Base-by-base conservation (phyloP, 1,140 invertebrate genomes). In the Oncopeltus fasciatus region DNA sequence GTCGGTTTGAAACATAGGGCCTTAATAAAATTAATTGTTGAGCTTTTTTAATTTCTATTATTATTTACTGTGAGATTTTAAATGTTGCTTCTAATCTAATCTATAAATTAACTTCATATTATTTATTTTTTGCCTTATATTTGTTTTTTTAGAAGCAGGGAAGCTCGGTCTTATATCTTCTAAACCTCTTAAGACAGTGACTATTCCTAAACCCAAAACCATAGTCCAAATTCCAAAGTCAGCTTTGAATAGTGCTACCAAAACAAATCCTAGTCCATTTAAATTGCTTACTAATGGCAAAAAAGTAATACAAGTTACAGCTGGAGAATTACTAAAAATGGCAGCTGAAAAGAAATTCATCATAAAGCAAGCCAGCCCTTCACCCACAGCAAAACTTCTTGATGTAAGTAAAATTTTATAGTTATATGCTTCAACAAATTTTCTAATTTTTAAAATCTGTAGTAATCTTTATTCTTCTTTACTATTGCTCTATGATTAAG, bases 81-180 rank as follows among this genome's bases (percentile, higher is more conserved):
- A n/a, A n/a, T n/a, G n/a, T n/a, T n/a, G n/a, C n/a, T n/a, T n/a
- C n/a, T n/a, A n/a, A n/a, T n/a, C n/a, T n/a, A n/a, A n/a, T n/a
- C n/a, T n/a, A n/a, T n/a, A n/a, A n/a, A n/a, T n/a, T n/a, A n/a
- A n/a, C n/a, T n/a, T n/a, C n/a, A n/a, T n/a, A n/a, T n/a, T 38
- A 38, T 38, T 8, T 38, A 53, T 16, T 56, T 58, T 29, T 53
- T 64, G 61, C 29, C 56, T 53, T 60, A 11, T 47, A 47, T 46
- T 46, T 24, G 11, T 27, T 27, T 60, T 65, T 61, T 66, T 67
- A 79, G 83, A 89, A 71, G 85, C 85, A 58, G 87, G 87, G 18
- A 88, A 88, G 69, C 75, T 88, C 67, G 80, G 86, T 4, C 71
- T 89, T 16, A 58, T n/a, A 2, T 46, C 8, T 14, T 43, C 20